A percentile compares a stretch with the other conserved stretches of the same genome.
phyloP scores from a whole-genome alignment of 2,797 vertebrate species.

The Margarornis squamiger region DNA sequence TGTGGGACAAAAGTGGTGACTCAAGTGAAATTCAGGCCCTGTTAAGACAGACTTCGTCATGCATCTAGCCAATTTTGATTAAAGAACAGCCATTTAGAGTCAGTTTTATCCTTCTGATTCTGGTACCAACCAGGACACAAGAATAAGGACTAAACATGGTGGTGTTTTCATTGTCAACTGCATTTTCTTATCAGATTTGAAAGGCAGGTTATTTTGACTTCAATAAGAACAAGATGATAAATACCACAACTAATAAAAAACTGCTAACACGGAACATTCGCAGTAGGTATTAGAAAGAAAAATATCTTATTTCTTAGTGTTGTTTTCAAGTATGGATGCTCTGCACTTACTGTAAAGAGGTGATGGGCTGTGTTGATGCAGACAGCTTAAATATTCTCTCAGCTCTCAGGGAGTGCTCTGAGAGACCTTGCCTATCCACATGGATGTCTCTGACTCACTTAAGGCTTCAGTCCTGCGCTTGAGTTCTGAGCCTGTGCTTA shows the following conservation, averaged over 20 bases:
- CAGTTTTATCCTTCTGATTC: not conserved
- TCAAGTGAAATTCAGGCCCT: not conserved
- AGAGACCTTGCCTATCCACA: not conserved
- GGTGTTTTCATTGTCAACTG: not conserved
- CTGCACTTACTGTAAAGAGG: not conserved
- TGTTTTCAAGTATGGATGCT: not conserved
- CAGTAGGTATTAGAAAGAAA: not conserved
- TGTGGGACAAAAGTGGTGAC: not conserved
- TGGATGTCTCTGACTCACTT: not conserved
- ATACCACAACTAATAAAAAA: not conserved
- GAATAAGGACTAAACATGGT: not conserved
- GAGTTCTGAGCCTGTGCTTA: not conserved
- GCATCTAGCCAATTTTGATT: not conserved
- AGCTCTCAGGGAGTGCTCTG: not conserved
- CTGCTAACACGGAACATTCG: not conserved
- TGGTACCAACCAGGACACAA: not conserved
- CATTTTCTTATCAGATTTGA: not conserved
- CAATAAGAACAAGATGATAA: not conserved
- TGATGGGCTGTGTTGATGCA: not conserved
- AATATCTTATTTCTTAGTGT: not conserved
- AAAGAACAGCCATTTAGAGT: not conserved
- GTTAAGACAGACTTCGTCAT: not conserved
- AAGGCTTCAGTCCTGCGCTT: not conserved
- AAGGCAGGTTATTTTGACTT: not conserved
- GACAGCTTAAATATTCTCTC: not conserved